Evolutionary conservation across 2,888 invertebrate genomes (phyloP).

Genomic region (Lepetodrilus schrolli): DNA sequence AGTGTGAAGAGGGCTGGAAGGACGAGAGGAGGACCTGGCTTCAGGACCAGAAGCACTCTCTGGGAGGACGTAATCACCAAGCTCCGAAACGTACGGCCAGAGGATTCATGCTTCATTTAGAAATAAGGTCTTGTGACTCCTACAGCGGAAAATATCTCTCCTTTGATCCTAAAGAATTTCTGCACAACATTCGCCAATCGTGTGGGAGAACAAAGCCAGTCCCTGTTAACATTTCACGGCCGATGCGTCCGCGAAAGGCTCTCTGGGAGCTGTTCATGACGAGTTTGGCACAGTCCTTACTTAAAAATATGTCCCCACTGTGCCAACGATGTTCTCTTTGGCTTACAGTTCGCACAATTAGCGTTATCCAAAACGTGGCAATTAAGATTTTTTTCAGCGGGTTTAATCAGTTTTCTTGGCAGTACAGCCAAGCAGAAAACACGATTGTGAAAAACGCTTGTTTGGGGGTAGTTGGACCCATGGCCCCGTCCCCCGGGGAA

Average conservation of each 20-base stretch:
- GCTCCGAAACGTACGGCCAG: constrained; percentile 8
- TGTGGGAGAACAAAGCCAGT: neutral
- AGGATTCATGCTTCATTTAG: constrained; percentile 22
- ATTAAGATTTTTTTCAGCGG: constrained; percentile 19
- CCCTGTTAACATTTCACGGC: constrained; percentile 25
- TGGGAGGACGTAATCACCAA: constrained; percentile 18
- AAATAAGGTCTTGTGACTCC: constrained; percentile 23
- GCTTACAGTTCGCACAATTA: constrained; percentile 15
- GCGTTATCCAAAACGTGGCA: constrained; percentile 27
- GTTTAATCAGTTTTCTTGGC: constrained; percentile 25
- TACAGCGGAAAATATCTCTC: constrained; percentile 15
- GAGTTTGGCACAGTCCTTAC: neutral
- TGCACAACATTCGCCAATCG: constrained; percentile 26
- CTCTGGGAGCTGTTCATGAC: neutral
- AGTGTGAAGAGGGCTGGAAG: neutral
- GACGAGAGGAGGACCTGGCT: constrained; percentile 2
- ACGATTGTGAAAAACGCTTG: constrained; percentile 24
- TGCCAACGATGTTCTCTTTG: neutral
- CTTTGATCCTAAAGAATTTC: constrained; percentile 23
- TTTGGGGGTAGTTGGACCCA: neutral
- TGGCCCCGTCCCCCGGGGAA: neutral
- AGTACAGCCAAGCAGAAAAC: constrained; percentile 30
- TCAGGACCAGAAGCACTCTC: neutral
- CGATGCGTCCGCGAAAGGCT: constrained; percentile 7
- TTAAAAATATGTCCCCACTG: constrained; percentile 25